Conservation (phyloP, 1,140 invertebrate species). For the Ostrea edulis region DNA sequence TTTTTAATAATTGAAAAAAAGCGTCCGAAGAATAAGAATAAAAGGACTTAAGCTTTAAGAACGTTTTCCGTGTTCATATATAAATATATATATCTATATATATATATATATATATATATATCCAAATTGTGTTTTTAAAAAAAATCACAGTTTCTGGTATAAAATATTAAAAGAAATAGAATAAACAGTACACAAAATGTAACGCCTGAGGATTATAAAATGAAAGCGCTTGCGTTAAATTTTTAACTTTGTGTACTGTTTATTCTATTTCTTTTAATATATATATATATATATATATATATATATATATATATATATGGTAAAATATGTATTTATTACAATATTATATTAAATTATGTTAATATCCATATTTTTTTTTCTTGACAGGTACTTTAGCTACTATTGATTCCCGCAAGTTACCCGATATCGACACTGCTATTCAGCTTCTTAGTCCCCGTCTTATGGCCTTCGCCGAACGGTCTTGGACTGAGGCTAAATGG, state of each 20-base stretch:
- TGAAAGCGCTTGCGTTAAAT: no score
- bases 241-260: no score
- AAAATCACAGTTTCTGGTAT: no score
- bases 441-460: slow-evolving; percentile 31
- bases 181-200: no score
- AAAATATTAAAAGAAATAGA: no score
- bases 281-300: background rate
- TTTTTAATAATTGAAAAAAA: no score
- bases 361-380: background rate
- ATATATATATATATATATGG: background rate
- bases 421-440: background rate
- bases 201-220: no score
- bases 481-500: slow-evolving; percentile 36
- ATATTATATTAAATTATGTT: background rate
- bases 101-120: background rate
- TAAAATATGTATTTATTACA: background rate
- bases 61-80: background rate
- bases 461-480: slow-evolving; percentile 33
- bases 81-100: background rate
- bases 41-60: background rate
- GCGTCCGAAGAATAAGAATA: background rate
- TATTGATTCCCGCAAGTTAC: slow-evolving; percentile 25
- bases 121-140: no score
- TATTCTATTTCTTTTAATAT: no score
- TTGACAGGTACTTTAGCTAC: slow-evolving; percentile 34